Percentiles rank a stretch among this genome's conserved stretches.
Evolutionary conservation across 2,113 vertebrate species (phyloP).

Genomic region (Lamprologus ornatipinnis): DNA sequence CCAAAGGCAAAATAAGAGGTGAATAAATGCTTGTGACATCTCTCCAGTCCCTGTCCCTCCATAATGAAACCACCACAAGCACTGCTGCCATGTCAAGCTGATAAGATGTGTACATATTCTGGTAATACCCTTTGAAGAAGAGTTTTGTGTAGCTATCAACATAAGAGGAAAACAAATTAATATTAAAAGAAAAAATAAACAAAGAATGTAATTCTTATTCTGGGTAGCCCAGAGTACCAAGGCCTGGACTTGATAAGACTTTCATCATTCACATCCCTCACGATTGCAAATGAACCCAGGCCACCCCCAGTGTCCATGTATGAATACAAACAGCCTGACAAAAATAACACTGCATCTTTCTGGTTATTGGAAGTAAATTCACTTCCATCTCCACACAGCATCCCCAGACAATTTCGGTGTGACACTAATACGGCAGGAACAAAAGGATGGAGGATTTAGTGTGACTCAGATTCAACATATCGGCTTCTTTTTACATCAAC

Average conservation of each 20-base stretch:
- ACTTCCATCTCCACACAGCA: background rate
- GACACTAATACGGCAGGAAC: background rate
- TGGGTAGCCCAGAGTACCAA: background rate
- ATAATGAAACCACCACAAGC: background rate
- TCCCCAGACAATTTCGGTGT: background rate
- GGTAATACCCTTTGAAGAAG: constrained; percentile 29
- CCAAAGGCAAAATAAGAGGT: background rate
- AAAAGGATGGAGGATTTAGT: background rate
- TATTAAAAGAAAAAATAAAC: background rate
- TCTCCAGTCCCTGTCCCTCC: background rate
- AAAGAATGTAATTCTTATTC: constrained; percentile 34
- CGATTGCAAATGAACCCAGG: constrained; percentile 5
- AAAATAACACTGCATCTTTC: constrained; percentile 12
- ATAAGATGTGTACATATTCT: constrained; percentile 20
- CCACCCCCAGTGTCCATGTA: background rate
- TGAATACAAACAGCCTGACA: constrained; percentile 30
- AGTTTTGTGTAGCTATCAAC: constrained; percentile 26
- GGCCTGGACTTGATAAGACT: constrained; percentile 28
- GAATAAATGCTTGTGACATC: background rate
- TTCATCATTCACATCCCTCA: constrained; percentile 18
- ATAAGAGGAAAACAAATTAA: constrained; percentile 5
- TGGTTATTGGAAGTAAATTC: constrained; percentile 4
- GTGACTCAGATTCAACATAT: background rate
- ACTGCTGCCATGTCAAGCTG: background rate
- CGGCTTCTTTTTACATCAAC: background rate